Percentiles rank a stretch among this genome's conserved stretches.
These are phyloP conservation scores for Dorcus hopei DNA, from an alignment of 2,888 invertebrate genomes.

Conservation along the genomic window DNA sequence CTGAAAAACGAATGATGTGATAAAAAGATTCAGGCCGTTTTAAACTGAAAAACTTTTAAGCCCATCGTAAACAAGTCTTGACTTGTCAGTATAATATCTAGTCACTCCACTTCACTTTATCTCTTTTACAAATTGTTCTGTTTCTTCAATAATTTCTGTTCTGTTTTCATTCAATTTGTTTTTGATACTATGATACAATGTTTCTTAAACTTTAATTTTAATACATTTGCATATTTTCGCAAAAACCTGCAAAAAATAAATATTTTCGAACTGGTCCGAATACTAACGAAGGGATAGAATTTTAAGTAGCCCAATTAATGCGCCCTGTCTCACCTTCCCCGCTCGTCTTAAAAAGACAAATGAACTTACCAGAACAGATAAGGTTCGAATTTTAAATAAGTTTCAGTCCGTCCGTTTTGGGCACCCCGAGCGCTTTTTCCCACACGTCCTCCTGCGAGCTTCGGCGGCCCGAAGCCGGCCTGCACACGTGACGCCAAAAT, in stretches of 20 bases:
- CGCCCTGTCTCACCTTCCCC: not conserved
- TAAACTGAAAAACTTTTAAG: too few species aligned
- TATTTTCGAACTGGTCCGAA: not conserved
- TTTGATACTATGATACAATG: too few species aligned
- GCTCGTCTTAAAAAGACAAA: slow-evolving; percentile 22
- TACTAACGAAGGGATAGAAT: not conserved
- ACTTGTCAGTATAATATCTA: too few species aligned
- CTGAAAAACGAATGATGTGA: too few species aligned
- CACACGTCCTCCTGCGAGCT: not conserved
- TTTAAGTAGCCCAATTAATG: not conserved
- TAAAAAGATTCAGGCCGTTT: too few species aligned
- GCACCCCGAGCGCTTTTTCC: slow-evolving; percentile 2
- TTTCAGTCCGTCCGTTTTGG: slow-evolving; percentile 11
- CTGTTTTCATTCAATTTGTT: too few species aligned
- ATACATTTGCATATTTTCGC: not conserved
- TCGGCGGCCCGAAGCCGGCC: not conserved
- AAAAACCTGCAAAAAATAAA: not conserved
- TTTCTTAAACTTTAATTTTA: not conserved
- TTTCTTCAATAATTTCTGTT: too few species aligned
- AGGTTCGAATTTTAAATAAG: slow-evolving; percentile 24
- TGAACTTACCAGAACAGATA: slow-evolving; percentile 24
- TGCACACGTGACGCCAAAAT: slow-evolving; percentile 5
- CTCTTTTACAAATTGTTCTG: too few species aligned
- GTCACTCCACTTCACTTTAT: too few species aligned
- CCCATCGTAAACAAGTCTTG: too few species aligned